phyloP scores from a whole-genome alignment of 2,797 vertebrate genomes.

The Galaxias olidus region DNA sequence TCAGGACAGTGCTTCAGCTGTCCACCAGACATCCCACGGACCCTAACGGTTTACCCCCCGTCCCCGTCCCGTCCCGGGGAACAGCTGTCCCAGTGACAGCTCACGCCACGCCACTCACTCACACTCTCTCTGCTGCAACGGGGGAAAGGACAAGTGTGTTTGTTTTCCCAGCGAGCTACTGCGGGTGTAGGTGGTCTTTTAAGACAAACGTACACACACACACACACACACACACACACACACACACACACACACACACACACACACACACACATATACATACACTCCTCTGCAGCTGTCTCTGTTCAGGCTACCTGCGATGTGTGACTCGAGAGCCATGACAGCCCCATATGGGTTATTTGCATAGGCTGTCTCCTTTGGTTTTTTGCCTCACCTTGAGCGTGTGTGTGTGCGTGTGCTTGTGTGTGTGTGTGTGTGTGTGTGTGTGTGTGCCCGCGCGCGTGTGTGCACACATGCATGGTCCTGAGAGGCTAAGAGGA shows the following conservation, averaged over 20 bases:
- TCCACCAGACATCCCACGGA: not conserved
- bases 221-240: not conserved
- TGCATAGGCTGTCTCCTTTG: slow-evolving; percentile 45
- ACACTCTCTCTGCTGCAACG: not conserved
- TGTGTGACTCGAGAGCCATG: slow-evolving; percentile 24
- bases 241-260: not conserved
- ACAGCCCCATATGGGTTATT: slow-evolving; percentile 57
- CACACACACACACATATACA: slow-evolving; percentile 14
- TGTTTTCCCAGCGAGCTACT: too few relatives aligned
- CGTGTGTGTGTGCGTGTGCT: slow-evolving; percentile 6
- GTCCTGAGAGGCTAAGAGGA: not conserved
- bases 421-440: not conserved
- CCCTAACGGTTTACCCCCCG: slow-evolving; percentile 28
- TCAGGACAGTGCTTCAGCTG: slow-evolving; percentile 6
- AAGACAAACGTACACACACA: not conserved
- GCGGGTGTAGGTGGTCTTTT: too few relatives aligned
- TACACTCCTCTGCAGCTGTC: slow-evolving; percentile 5
- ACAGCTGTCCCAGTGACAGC: slow-evolving; percentile 7
- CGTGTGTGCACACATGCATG: not conserved
- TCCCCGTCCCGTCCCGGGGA: slow-evolving; percentile 3
- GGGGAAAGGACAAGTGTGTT: too few relatives aligned
- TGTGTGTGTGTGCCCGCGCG: not conserved
- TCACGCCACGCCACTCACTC: not conserved
- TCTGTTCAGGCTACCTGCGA: slow-evolving; percentile 12
- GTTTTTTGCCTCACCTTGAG: slow-evolving; percentile 49